Evolutionary conservation across 2,797 vertebrate species (phyloP).

Genomic region (Macrochelys suwanniensis): DNA sequence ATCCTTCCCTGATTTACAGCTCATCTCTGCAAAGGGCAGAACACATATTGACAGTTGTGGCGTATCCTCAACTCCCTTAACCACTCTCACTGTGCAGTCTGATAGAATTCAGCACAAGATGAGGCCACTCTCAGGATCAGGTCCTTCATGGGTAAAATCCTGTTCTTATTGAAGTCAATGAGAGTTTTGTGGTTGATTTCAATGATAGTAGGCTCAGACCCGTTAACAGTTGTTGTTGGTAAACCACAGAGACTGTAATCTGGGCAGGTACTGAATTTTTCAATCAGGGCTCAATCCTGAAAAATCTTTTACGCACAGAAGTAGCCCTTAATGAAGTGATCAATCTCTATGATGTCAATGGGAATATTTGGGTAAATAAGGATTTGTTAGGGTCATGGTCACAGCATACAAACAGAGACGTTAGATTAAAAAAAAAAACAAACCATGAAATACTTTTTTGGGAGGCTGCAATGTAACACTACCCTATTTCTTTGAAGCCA

Average conservation of each 20-base stretch:
- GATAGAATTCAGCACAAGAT: not conserved
- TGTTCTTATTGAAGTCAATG: not conserved
- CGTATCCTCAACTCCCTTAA: not conserved
- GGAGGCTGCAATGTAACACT: not conserved
- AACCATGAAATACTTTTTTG: not conserved
- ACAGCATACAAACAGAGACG: not conserved
- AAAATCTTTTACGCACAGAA: accelerated
- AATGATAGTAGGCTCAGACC: not conserved
- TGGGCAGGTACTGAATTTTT: not conserved
- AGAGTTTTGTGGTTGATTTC: not conserved
- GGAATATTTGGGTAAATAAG: not conserved
- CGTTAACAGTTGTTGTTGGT: not conserved
- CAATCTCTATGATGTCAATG: not conserved
- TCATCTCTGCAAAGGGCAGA: not conserved
- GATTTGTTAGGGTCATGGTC: not conserved
- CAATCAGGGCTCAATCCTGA: not conserved
- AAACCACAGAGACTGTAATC: not conserved
- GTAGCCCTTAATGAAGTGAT: not conserved
- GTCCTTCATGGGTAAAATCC: not conserved
- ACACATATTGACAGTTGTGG: not conserved
- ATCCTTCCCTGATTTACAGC: not conserved
- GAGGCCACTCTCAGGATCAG: not conserved
- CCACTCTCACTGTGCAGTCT: not conserved
- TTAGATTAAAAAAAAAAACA: not conserved
- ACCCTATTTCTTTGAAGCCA: not conserved